Evolutionary conservation across 1,140 invertebrate genomes (phyloP).

Genomic region (Drosophila insularis): DNA sequence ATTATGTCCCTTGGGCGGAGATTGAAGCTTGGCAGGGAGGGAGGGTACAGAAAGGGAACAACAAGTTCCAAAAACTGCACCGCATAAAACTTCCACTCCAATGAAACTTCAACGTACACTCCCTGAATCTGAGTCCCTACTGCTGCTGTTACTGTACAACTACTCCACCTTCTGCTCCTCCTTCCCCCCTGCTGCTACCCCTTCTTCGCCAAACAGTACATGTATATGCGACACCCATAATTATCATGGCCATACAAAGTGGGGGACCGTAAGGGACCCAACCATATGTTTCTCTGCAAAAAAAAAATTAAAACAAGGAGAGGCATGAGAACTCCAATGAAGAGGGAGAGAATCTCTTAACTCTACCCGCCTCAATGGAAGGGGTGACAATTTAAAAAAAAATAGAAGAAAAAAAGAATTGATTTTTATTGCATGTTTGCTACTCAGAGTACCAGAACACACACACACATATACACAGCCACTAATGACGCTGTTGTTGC

Average conservation of each 20-base stretch:
- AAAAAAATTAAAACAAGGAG: not conserved
- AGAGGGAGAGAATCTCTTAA: conserved; percentile 11
- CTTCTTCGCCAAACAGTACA: not conserved
- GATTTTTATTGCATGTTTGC: conserved; percentile 49
- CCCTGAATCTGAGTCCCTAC: conserved; percentile 6
- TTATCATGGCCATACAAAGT: conserved; percentile 40
- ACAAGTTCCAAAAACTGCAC: conserved; percentile 31
- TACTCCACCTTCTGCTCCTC: no score
- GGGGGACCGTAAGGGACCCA: conserved; percentile 16
- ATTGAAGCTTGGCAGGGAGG: not conserved
- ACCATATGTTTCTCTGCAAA: conserved; percentile 41
- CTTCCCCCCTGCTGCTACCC: not conserved
- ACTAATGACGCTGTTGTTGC: conserved; percentile 57
- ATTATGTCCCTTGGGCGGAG: conserved; percentile 37
- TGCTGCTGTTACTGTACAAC: not conserved
- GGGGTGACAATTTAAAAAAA: conserved; percentile 56
- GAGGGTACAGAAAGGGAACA: not conserved
- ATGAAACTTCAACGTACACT: conserved; percentile 36
- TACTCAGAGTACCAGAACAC: conserved; percentile 7
- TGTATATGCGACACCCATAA: conserved; percentile 47
- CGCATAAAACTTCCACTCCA: conserved; percentile 31
- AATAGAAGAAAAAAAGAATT: conserved; percentile 29
- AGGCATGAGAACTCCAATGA: not conserved
- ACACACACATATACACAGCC: conserved; percentile 21
- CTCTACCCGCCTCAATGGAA: conserved; percentile 2